Conservation (phyloP, 2,797 vertebrate genomes). For the Parotocinclus haroldoi region DNA sequence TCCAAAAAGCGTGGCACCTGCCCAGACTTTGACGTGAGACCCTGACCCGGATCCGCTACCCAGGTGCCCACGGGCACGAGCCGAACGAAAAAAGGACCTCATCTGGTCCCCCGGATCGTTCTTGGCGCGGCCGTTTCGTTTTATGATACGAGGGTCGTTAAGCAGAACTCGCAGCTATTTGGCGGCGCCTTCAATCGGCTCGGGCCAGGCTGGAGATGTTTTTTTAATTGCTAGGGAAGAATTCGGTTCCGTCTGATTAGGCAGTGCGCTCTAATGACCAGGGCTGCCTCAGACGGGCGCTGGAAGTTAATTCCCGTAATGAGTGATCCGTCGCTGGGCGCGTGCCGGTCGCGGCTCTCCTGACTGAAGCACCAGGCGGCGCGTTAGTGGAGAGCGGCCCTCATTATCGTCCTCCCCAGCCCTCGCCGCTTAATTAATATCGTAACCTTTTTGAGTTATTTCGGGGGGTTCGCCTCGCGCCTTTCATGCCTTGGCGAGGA, state of each 20-base stretch:
- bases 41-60: too few relatives aligned
- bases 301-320: constrained; percentile 52
- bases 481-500: constrained; percentile 43
- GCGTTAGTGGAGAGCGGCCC: constrained; percentile 46
- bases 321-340: constrained; percentile 44
- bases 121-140: too few relatives aligned
- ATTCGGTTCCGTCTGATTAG: constrained; percentile 45
- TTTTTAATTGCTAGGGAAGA: constrained; percentile 52
- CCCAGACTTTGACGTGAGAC: too few relatives aligned
- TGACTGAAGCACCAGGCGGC: constrained; percentile 29
- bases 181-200: constrained; percentile 38
- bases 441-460: constrained; percentile 55
- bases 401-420: constrained; percentile 48
- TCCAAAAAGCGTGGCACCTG: too few relatives aligned
- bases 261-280: constrained; percentile 47
- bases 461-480: constrained; percentile 39
- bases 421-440: constrained; percentile 54
- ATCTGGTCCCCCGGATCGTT: too few relatives aligned
- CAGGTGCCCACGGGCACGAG: too few relatives aligned
- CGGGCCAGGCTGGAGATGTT: constrained; percentile 28
- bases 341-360: constrained; percentile 38
- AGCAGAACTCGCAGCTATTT: constrained; percentile 12
- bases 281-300: constrained; percentile 45
- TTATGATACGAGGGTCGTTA: constrained; percentile 9
- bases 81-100: too few relatives aligned